Conservation (phyloP, 2,888 invertebrate species). For the Eudemis profundana region DNA sequence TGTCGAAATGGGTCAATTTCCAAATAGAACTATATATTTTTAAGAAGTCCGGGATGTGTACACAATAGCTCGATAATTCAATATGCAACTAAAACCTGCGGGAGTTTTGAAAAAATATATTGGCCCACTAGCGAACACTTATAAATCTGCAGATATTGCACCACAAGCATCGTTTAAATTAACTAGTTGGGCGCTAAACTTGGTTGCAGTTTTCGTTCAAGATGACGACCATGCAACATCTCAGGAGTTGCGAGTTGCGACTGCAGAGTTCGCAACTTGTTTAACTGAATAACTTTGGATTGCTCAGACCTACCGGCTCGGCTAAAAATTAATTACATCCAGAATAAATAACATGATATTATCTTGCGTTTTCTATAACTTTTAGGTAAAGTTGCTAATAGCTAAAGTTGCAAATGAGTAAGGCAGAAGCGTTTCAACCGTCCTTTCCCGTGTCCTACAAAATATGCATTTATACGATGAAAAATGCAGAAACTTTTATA, state of each 20-base stretch:
- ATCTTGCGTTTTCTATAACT: background rate
- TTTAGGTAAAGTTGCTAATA: background rate
- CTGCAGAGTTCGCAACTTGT: constrained; percentile 12
- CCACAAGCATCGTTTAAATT: constrained; percentile 7
- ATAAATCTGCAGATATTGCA: constrained; percentile 1
- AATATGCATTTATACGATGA: too few species aligned
- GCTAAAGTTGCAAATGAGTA: too few species aligned
- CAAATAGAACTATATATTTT: too few species aligned
- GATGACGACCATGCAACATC: background rate
- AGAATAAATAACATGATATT: constrained; percentile 6
- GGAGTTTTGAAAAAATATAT: too few species aligned
- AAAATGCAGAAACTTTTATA: too few species aligned
- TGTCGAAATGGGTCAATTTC: too few species aligned
- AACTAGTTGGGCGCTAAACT: background rate
- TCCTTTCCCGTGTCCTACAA: too few species aligned
- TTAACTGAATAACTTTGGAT: constrained; percentile 32
- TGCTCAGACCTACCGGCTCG: background rate
- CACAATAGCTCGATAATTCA: too few species aligned
- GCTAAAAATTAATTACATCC: constrained; percentile 10
- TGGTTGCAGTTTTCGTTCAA: constrained; percentile 5
- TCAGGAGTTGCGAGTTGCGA: constrained; percentile 13
- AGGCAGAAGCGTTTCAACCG: too few species aligned
- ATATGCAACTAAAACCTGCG: too few species aligned
- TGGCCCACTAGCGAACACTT: too few species aligned
- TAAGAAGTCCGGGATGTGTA: too few species aligned